phyloP scores from a whole-genome alignment of 2,888 invertebrate genomes.

The Cheilosia variabilis region DNA sequence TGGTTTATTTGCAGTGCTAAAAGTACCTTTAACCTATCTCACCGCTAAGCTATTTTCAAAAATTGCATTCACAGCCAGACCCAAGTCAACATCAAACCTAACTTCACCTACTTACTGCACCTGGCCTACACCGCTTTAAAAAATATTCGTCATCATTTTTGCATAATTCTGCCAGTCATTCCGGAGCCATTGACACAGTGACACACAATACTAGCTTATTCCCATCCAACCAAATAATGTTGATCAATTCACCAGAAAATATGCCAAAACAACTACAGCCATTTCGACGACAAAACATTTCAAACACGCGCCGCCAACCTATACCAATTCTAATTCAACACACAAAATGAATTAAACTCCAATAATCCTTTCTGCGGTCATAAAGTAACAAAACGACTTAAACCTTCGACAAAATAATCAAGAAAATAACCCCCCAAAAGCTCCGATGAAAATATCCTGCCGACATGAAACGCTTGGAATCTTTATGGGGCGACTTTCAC shows the following conservation, averaged over 20 bases:
- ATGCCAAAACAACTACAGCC: background rate
- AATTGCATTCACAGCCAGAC: too few species aligned
- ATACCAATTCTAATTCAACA: slow-evolving; percentile 51
- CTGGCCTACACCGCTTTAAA: too few species aligned
- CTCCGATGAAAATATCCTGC: slow-evolving; percentile 64
- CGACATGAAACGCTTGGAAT: slow-evolving; percentile 69
- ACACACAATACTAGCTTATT: background rate
- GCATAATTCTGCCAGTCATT: background rate
- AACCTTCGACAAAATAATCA: slow-evolving; percentile 64
- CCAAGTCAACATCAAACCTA: too few species aligned
- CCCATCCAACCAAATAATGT: background rate
- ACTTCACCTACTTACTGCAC: too few species aligned
- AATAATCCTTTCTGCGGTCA: slow-evolving; percentile 69
- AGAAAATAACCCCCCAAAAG: slow-evolving; percentile 31
- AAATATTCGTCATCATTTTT: too few species aligned
- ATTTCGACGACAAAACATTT: background rate
- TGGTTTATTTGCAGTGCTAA: too few species aligned
- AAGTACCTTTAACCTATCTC: too few species aligned
- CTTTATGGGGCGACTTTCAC: slow-evolving; percentile 30
- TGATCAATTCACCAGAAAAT: background rate
- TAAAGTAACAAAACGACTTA: slow-evolving; percentile 64
- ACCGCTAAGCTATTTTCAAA: too few species aligned
- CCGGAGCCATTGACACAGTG: background rate
- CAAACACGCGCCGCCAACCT: slow-evolving; percentile 14
- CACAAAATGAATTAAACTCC: slow-evolving; percentile 64